Evolutionary conservation across 2,888 invertebrate genomes (phyloP).

Genomic region (Tubulanus polymorphus): DNA sequence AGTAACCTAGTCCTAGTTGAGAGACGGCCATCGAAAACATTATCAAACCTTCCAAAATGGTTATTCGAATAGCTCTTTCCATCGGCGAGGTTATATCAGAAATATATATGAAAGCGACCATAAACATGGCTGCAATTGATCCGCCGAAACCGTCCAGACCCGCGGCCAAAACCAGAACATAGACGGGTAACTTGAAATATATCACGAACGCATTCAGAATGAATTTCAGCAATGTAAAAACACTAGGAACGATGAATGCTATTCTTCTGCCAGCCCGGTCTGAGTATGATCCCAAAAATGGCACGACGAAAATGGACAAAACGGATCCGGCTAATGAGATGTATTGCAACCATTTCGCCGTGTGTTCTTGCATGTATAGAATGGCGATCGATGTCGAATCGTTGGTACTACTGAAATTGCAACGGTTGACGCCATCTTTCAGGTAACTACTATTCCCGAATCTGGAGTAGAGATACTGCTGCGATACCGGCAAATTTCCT

Average conservation of each 20-base stretch:
- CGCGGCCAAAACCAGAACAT: not conserved
- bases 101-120: not conserved
- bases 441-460: not conserved
- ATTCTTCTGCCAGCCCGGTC: not conserved
- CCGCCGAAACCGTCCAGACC: not conserved
- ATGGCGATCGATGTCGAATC: not conserved
- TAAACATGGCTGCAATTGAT: not conserved
- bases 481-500: not conserved
- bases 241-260: not conserved
- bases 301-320: not conserved
- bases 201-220: not conserved
- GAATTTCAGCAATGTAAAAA: not conserved
- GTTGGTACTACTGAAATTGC: not conserved
- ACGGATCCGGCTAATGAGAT: not conserved
- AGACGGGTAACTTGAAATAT: not conserved
- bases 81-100: not conserved
- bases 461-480: not conserved
- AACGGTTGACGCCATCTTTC: not conserved
- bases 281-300: not conserved
- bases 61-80: not conserved
- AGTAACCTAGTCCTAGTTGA: not conserved
- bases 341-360: not conserved
- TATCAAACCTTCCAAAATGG: not conserved
- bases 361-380: not conserved
- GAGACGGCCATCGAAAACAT: not conserved